Evolutionary conservation across 1,140 invertebrate species (phyloP), one percentile per base, ranked within the genome.

Genomic region (Bombus waltoni): DNA sequence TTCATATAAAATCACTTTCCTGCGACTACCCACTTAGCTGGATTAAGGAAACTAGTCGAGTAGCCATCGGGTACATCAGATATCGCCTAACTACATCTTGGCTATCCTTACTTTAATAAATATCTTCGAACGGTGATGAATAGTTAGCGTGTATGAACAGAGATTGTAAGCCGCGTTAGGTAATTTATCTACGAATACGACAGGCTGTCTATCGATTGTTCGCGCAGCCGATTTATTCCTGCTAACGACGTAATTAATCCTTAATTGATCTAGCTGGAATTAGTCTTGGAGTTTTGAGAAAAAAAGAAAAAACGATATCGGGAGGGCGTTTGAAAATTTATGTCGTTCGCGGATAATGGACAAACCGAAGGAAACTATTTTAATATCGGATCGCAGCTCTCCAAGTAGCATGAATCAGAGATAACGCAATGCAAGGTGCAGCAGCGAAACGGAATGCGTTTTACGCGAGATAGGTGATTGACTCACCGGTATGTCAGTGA

Each of bases 31-130:
- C 28, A 80, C 76, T 72, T 71, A 38, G n/a, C 66, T 47, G 57
- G 68, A 84, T 84, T 84, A 72, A 79, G 83, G 76, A 84, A 84
- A 84, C 76, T 42, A 70, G 81, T 66, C 71, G 40, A 47, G 42
- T 75, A 40, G 44, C 47, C 22, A 38, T 42, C 40, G n/a, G 44
- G 44, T 18, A 44, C 65, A 83, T 78, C 65, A 40, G 40, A 83
- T 78, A 83, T 83, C 74, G 62, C 35, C 35, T 70, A 83, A 70
- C 81, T 53, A 38, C 82, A 79, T 84, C 82, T 65, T 79, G 42
- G 75, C 76, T 32, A 28, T 32, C 28, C 44, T 44, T 47, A 35
- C 68, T 72, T 80, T 80, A 79, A 84, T 84, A 79, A 79, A 83
- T 44, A 47, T 53, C 3, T 28, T 44, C 9, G 65, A 70, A 83